A percentile compares a stretch with the other conserved stretches of the same genome.
phyloP scores from a whole-genome alignment of 1,140 invertebrate genomes.

The Eurosta solidaginis region DNA sequence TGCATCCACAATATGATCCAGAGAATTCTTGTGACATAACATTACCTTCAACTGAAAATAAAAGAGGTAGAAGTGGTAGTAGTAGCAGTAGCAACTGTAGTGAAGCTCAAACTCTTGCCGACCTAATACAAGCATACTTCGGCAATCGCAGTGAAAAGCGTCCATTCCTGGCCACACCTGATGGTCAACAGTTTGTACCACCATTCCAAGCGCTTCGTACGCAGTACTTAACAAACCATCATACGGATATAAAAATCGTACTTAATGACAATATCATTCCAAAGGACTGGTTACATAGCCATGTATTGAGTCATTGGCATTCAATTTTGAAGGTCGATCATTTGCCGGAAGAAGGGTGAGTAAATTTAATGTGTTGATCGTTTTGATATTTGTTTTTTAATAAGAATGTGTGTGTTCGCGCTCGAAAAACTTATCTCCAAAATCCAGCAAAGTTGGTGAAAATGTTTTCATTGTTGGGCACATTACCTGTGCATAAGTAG shows the following conservation, averaged over 20 bases:
- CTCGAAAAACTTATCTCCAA: background rate
- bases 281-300: conserved; percentile 68
- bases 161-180: conserved; percentile 66
- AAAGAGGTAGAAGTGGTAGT: background rate
- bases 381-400: too few species aligned
- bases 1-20: conserved; percentile 53
- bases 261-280: conserved; percentile 74
- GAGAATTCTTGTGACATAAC: conserved; percentile 41
- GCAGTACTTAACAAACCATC: conserved; percentile 73
- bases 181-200: conserved; percentile 65
- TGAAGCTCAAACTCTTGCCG: conserved; percentile 34
- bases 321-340: conserved; percentile 73
- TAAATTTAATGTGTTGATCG: conserved; percentile 28
- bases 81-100: background rate
- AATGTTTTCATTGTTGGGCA: too few species aligned
- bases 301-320: conserved; percentile 73
- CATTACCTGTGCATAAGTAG: too few species aligned
- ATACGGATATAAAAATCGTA: conserved; percentile 72
- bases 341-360: conserved; percentile 71
- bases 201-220: conserved; percentile 72
- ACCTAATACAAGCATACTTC: conserved; percentile 49
- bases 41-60: conserved; percentile 35
- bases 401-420: too few species aligned
- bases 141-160: conserved; percentile 60
- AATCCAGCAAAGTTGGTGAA: too few species aligned